A percentile compares a stretch with the other conserved stretches of the same genome.
These are phyloP conservation scores for Apantesis nais DNA, from an alignment of 2,888 invertebrate species.

Conservation along the genomic window DNA sequence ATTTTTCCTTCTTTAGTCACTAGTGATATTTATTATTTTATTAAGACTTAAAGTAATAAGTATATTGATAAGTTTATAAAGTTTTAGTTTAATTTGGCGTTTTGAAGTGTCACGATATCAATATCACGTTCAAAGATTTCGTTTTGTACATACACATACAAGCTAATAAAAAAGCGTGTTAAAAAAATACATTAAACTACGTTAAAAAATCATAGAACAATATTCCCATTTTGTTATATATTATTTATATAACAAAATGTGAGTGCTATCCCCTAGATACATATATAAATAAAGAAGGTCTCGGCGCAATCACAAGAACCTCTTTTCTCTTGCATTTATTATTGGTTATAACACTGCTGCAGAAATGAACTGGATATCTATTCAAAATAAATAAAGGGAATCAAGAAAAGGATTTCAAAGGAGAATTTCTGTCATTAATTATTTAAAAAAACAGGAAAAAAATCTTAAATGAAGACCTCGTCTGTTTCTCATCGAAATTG, in stretches of 20 bases:
- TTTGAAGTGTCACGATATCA: too few relatives aligned
- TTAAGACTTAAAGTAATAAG: too few relatives aligned
- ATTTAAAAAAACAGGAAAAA: not conserved
- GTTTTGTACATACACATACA: too few relatives aligned
- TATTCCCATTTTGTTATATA: too few relatives aligned
- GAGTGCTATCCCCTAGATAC: slow-evolving; percentile 22
- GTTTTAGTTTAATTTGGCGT: too few relatives aligned
- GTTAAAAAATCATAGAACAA: slow-evolving; percentile 26
- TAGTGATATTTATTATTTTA: too few relatives aligned
- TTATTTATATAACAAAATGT: slow-evolving; percentile 18
- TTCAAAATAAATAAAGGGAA: not conserved
- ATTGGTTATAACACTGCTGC: slow-evolving; percentile 26
- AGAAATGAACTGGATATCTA: slow-evolving; percentile 4
- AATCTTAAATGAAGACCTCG: too few relatives aligned
- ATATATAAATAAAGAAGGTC: slow-evolving; percentile 43
- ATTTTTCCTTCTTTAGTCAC: too few relatives aligned
- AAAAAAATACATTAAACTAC: not conserved
- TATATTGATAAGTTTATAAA: too few relatives aligned
- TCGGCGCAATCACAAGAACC: slow-evolving; percentile 48
- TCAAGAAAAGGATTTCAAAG: not conserved
- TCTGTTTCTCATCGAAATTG: not conserved
- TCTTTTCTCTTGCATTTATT: slow-evolving; percentile 48
- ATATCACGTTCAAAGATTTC: too few relatives aligned
- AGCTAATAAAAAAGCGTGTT: too few relatives aligned
- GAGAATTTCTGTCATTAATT: not conserved